Evolutionary conservation across 2,797 vertebrate genomes (phyloP).

Genomic region (Bryconaethiops microstoma): DNA sequence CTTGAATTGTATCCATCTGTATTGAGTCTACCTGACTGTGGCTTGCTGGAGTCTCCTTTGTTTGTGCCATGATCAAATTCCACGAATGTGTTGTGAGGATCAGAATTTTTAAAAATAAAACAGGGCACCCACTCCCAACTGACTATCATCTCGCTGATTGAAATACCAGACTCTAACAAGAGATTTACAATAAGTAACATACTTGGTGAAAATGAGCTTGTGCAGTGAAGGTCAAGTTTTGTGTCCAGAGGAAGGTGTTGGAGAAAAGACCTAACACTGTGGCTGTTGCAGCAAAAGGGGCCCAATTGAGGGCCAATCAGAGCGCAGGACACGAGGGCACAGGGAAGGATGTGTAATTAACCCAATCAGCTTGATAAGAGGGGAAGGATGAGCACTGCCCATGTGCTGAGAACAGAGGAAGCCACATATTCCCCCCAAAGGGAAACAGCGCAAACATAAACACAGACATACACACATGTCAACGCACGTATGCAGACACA

Average conservation of each 20-base stretch:
- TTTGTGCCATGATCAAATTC: too few species aligned
- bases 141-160: too few species aligned
- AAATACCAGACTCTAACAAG: too few species aligned
- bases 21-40: too few species aligned
- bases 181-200: too few species aligned
- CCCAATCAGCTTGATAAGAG: constrained; percentile 61
- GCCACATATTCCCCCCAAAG: constrained; percentile 32
- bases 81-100: too few species aligned
- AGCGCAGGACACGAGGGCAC: constrained; percentile 49
- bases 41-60: too few species aligned
- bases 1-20: too few species aligned
- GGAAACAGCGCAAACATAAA: constrained; percentile 48
- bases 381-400: constrained; percentile 36
- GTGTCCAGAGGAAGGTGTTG: constrained; percentile 31
- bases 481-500: constrained; percentile 57
- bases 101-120: too few species aligned
- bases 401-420: constrained; percentile 52
- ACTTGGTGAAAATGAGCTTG: too few species aligned
- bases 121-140: too few species aligned
- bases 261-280: constrained; percentile 24
- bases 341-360: constrained; percentile 61
- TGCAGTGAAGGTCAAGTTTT: too few species aligned
- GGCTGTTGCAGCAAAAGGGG: constrained; percentile 22
- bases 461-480: constrained; percentile 53
- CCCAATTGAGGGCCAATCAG: constrained; percentile 52